These are phyloP conservation scores for Kobus ellipsiprymnus DNA, from an alignment of 2,113 vertebrate genomes.

Conservation along the genomic window DNA sequence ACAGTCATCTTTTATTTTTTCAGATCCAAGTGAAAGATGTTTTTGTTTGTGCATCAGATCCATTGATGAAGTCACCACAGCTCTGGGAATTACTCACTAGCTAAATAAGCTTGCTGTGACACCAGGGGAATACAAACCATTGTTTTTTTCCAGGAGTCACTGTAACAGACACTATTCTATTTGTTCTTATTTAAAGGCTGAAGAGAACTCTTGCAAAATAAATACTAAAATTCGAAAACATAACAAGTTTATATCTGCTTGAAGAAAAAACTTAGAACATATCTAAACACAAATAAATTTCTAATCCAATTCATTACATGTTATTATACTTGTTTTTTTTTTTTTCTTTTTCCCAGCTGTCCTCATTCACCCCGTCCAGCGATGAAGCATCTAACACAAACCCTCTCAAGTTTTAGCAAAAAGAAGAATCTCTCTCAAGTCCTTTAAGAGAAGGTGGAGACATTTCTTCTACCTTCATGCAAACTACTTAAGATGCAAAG, in stretches of 20 bases:
- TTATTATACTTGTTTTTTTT: neutral
- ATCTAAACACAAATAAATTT: neutral
- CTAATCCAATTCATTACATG: neutral
- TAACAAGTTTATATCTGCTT: neutral
- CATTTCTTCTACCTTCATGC: neutral
- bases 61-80: constrained; percentile 61
- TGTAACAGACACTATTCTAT: neutral
- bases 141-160: constrained; percentile 18
- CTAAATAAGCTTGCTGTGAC: constrained; percentile 20
- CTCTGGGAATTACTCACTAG: constrained; percentile 49
- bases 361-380: neutral
- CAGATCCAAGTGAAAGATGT: neutral
- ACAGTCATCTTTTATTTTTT: neutral
- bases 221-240: neutral
- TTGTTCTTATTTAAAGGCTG: neutral
- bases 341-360: too few relatives aligned
- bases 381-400: neutral
- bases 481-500: neutral
- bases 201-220: constrained; percentile 1
- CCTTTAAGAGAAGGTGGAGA: neutral
- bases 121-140: constrained; percentile 9
- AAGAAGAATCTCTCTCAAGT: neutral
- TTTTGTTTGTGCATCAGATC: constrained; percentile 55
- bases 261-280: neutral
- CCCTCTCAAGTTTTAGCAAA: neutral